Conservation (phyloP, 2,113 vertebrate genomes). For the Drymodes brunneopygia region DNA sequence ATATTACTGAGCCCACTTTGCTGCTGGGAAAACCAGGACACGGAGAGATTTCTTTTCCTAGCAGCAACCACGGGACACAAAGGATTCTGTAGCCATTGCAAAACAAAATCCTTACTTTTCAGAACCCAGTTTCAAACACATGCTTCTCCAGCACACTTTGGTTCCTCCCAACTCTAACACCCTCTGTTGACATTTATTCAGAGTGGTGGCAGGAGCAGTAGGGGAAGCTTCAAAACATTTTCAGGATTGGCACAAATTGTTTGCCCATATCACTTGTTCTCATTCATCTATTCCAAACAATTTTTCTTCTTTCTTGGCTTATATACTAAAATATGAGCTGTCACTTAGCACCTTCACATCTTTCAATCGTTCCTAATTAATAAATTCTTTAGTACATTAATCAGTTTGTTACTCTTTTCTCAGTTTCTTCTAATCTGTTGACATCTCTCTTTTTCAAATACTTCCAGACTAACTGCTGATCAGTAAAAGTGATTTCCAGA, state of each 20-base stretch:
- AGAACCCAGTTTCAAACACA: not conserved
- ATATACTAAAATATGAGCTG: not conserved
- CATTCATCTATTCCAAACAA: not conserved
- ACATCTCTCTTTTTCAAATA: not conserved
- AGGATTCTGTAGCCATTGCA: not conserved
- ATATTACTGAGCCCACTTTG: not conserved
- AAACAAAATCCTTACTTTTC: not conserved
- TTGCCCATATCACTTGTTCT: not conserved
- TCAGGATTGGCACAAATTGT: not conserved
- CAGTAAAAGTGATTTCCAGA: not conserved
- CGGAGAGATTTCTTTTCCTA: not conserved
- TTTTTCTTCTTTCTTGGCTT: not conserved
- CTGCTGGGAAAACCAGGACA: not conserved
- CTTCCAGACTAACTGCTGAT: not conserved
- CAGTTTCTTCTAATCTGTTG: not conserved
- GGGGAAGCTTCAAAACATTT: not conserved
- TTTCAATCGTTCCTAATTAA: not conserved
- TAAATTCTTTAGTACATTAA: not conserved
- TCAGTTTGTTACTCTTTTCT: not conserved
- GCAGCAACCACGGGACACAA: not conserved
- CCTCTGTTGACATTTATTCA: not conserved
- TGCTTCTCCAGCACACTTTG: not conserved
- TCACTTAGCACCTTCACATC: not conserved
- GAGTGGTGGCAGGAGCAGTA: not conserved
- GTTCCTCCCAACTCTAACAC: not conserved